phyloP scores from a whole-genome alignment of 2,113 vertebrate genomes.

The Corythoichthys haematopterus region DNA sequence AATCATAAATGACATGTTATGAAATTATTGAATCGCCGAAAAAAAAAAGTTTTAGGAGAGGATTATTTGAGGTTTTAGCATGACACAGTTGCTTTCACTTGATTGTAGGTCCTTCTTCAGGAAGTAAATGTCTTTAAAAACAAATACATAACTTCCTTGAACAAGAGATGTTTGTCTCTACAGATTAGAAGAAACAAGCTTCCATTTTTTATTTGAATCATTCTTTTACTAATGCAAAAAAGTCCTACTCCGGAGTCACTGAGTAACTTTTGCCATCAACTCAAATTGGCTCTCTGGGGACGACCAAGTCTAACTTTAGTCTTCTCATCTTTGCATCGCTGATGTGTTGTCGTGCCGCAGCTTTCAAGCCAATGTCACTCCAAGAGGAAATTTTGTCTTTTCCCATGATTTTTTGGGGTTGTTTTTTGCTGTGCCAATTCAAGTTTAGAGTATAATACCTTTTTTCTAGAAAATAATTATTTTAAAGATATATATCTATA shows the following conservation, averaged over 20 bases:
- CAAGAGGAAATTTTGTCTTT: conserved; percentile 17
- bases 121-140: background rate
- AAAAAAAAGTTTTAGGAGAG: background rate
- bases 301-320: conserved; percentile 37
- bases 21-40: no score
- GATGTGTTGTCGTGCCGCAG: conserved; percentile 6
- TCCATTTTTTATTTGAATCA: background rate
- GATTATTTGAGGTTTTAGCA: background rate
- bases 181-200: background rate
- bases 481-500: background rate
- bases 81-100: background rate
- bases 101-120: background rate
- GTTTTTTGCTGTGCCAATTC: background rate
- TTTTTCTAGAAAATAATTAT: background rate
- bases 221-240: background rate
- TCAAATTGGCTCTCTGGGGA: conserved; percentile 49
- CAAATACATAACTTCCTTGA: background rate
- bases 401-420: background rate
- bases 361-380: conserved; percentile 27
- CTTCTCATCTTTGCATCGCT: conserved; percentile 22
- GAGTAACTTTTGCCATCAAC: conserved; percentile 22
- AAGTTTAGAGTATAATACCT: background rate
- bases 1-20: no score
- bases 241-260: conserved; percentile 8
- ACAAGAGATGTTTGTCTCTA: background rate